Base-by-base conservation (phyloP, 2,113 vertebrate genomes). In the Nesoenas mayeri region DNA sequence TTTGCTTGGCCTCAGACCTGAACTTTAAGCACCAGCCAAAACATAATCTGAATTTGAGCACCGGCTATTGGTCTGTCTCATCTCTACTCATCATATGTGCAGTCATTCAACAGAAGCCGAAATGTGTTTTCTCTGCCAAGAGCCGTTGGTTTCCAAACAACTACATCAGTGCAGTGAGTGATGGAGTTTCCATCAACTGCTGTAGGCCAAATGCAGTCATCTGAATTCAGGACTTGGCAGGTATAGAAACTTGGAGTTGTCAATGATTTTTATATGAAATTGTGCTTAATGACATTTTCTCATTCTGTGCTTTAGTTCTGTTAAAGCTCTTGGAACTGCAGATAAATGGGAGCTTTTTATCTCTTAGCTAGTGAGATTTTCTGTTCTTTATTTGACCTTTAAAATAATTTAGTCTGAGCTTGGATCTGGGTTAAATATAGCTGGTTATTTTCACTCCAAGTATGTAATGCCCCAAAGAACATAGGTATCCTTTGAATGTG, bases 91-190 rank as follows among this genome's bases (percentile, higher is more conserved):
- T 96, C 92, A 94, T 61, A 72, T 94, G 86, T 95, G 93, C 95
- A 94, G 88, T 96, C 85, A 96, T 97, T 95, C 94, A 95, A 96
- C 95, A 95, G 95, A 87, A 96, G 95, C 91, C 92, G 94, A 94
- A 96, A 96, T 93, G 93, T 69, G 10, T 51, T 87, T 89, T 69
- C 62, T 38, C 73, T 94, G 94, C 94, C 96, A 96, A 85, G 91
- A 91, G 83, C 58, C 2, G 1, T 65, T 91, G 93, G 65, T 91
- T 96, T 96, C 96, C 95, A 96, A 95, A 94, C 65, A 91, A 72
- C 91, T 91, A 96, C 93, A 94, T 96, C 95, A 96, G 83, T 0
- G 32, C 3, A 26, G 75, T 95, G 96, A 95, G 80, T 84, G 96
- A 96, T 96, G 95, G 96, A 93, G 95, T 97, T 96, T 96, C 95